Percentiles rank a stretch among this genome's conserved stretches.
These are phyloP conservation scores for Alosa sapidissima DNA, from an alignment of 2,797 vertebrate genomes.

Conservation along the genomic window DNA sequence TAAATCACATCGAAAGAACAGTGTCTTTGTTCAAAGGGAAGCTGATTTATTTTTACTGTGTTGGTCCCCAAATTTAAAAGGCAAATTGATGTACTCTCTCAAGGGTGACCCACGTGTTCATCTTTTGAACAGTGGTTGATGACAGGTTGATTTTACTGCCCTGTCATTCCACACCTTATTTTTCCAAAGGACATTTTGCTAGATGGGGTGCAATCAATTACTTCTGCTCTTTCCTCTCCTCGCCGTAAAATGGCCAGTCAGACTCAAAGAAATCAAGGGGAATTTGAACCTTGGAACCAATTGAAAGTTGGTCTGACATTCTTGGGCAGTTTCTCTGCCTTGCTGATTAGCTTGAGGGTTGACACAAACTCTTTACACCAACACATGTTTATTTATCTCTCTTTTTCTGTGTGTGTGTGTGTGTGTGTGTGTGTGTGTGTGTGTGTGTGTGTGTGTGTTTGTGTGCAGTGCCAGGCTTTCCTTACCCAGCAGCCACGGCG, in stretches of 20 bases:
- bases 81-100: constrained; percentile 14
- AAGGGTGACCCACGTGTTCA: background rate
- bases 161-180: background rate
- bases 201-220: background rate
- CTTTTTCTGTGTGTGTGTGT: background rate
- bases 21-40: constrained; percentile 5
- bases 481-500: constrained; percentile 89
- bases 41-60: background rate
- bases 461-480: constrained; percentile 89
- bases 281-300: background rate
- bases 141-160: background rate
- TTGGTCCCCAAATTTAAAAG: constrained; percentile 5
- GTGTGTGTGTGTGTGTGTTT: constrained; percentile 33
- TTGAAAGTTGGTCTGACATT: background rate
- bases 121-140: constrained; percentile 9
- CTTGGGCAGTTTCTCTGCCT: background rate
- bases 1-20: background rate
- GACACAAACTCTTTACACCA: background rate
- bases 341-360: background rate
- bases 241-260: background rate
- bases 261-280: background rate
- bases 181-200: background rate
- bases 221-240: background rate
- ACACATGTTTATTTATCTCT: background rate
- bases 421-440: constrained; percentile 26